Conservation (phyloP, 2,797 vertebrate species). For the Alosa sapidissima region DNA sequence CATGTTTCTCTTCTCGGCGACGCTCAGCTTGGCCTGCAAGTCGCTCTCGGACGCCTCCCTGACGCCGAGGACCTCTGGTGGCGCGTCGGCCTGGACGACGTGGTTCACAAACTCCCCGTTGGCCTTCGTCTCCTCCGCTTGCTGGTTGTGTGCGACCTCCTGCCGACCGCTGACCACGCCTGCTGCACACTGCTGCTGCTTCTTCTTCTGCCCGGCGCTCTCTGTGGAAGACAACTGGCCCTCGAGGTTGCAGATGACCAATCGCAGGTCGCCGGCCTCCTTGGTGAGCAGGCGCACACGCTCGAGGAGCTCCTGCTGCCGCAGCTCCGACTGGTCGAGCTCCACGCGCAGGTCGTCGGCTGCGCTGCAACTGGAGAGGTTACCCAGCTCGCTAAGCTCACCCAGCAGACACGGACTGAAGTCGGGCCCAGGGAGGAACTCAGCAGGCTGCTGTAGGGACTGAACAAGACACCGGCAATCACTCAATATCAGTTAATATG, state of each 20-base stretch:
- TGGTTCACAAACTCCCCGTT: conserved; percentile 49
- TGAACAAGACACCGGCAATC: neutral
- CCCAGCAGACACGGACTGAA: conserved; percentile 73
- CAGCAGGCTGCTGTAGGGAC: conserved; percentile 73
- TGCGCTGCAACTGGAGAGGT: conserved; percentile 73
- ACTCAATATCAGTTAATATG: neutral
- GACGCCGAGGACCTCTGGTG: conserved; percentile 42
- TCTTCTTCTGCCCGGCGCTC: neutral
- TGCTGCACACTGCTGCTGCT: neutral
- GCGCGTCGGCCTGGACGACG: conserved; percentile 54
- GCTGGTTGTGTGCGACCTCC: conserved; percentile 34
- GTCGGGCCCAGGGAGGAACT: conserved; percentile 78
- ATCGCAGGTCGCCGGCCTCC: conserved; percentile 69
- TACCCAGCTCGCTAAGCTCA: conserved; percentile 72
- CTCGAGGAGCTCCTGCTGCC: conserved; percentile 78
- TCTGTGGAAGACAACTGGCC: conserved; percentile 67
- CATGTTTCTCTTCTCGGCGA: conserved; percentile 73
- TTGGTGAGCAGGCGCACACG: conserved; percentile 58
- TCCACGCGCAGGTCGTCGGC: conserved; percentile 87
- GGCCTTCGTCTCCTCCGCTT: conserved; percentile 50
- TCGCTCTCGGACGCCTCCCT: conserved; percentile 61
- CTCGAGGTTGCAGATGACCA: conserved; percentile 73
- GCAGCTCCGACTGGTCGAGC: conserved; percentile 87
- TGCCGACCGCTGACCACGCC: neutral
- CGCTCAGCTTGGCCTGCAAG: conserved; percentile 66